Evolutionary conservation across 30 jellyfish, hydroid and myxozoan genomes (phyloP).

Genomic region (Rhopilema esculentum): DNA sequence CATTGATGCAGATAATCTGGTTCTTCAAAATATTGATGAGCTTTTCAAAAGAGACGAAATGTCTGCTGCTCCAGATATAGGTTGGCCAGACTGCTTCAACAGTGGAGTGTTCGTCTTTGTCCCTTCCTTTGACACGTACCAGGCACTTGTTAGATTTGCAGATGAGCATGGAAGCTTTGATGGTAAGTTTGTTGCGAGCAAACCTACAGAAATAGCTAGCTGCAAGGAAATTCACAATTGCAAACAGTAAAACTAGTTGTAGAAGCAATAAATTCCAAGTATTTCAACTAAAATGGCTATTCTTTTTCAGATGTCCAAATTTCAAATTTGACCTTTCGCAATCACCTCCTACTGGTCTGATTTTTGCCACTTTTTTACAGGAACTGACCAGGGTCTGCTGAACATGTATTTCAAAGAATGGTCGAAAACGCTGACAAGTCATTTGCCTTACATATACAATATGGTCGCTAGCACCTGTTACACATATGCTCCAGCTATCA

Average conservation of each 20-base stretch:
- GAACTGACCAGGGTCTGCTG: slow-evolving; percentile 92
- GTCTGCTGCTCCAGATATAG: slow-evolving; percentile 97
- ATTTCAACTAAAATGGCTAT: too few relatives aligned
- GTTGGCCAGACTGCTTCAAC: slow-evolving; percentile 99
- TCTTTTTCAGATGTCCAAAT: too few relatives aligned
- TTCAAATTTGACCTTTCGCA: too few relatives aligned
- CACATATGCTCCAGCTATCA: slow-evolving; percentile 83
- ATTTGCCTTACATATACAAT: slow-evolving; percentile 77
- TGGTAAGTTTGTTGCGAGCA: slow-evolving; percentile 61
- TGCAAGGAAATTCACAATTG: too few relatives aligned
- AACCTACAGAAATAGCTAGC: too few relatives aligned
- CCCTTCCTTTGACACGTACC: slow-evolving; percentile 85
- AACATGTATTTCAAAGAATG: slow-evolving; percentile 76
- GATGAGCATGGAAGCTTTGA: slow-evolving; percentile 93
- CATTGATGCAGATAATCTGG: slow-evolving; percentile 94
- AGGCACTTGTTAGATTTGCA: slow-evolving; percentile 72
- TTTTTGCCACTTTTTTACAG: slow-evolving; percentile 19
- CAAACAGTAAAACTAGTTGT: too few relatives aligned
- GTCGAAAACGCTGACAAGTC: slow-evolving; percentile 52
- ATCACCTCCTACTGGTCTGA: too few relatives aligned
- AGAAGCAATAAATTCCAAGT: too few relatives aligned
- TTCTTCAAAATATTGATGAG: slow-evolving; percentile 89
- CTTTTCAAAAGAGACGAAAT: slow-evolving; percentile 85
- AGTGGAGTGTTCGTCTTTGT: slow-evolving; percentile 93
- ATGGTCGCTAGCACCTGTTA: slow-evolving; percentile 84